A percentile compares a stretch with the other conserved stretches of the same genome.
phyloP scores from a whole-genome alignment of 2,888 invertebrate species.

The Cephus runcator region DNA sequence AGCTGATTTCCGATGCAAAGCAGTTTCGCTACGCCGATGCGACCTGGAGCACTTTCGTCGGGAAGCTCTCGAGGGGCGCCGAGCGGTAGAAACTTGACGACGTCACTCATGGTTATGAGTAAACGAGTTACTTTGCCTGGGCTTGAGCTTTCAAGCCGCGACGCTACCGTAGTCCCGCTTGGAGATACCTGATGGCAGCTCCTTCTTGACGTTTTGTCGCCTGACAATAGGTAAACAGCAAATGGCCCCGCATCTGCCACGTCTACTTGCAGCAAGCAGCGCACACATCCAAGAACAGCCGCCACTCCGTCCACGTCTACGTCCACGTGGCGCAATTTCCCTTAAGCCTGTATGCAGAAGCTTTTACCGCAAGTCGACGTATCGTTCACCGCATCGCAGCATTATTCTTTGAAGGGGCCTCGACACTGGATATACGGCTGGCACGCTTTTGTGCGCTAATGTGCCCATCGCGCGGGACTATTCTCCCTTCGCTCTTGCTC shows the following conservation, averaged over 20 bases:
- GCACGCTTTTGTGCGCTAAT: constrained; percentile 17
- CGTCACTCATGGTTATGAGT: constrained; percentile 12
- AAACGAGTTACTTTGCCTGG: background rate
- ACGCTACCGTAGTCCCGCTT: constrained; percentile 2
- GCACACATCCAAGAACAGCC: background rate
- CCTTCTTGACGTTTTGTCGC: background rate
- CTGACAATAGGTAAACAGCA: constrained; percentile 13
- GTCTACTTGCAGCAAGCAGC: background rate
- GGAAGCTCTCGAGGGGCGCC: constrained; percentile 5
- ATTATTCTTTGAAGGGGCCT: constrained; percentile 22
- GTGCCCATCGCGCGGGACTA: constrained; percentile 3
- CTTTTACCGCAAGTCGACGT: constrained; percentile 19
- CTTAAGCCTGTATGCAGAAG: constrained; percentile 10
- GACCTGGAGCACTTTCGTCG: background rate
- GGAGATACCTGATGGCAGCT: background rate
- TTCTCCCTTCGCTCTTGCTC: background rate
- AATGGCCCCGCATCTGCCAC: constrained; percentile 7
- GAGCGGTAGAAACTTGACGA: background rate
- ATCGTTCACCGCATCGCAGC: constrained; percentile 1
- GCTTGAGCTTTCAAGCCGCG: background rate
- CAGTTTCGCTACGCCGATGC: constrained; percentile 1
- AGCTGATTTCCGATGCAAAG: constrained; percentile 7
- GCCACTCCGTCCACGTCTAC: background rate
- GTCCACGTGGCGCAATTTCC: constrained; percentile 10
- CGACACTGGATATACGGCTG: constrained; percentile 13